Conservation (phyloP, 2,113 vertebrate genomes). For the Macroglossus sobrinus region DNA sequence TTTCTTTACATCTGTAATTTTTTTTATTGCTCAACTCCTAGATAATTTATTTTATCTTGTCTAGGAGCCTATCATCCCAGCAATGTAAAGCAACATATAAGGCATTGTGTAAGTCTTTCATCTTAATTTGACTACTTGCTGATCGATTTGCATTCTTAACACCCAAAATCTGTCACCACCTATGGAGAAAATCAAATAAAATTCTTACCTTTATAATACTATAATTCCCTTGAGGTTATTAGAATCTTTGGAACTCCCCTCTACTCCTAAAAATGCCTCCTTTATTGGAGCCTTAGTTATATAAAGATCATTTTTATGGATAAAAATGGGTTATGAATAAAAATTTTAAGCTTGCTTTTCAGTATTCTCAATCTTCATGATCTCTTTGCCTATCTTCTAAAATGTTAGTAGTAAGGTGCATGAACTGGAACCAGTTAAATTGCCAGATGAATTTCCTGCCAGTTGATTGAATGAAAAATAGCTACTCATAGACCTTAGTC, state of each 20-base stretch:
- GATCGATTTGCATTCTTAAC: not conserved
- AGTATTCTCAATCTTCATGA: not conserved
- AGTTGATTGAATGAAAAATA: not conserved
- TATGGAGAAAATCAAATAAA: not conserved
- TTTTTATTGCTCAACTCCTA: slow-evolving; percentile 7
- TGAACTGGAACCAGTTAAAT: not conserved
- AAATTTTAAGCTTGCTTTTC: not conserved
- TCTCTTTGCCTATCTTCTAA: not conserved
- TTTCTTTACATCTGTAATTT: not conserved
- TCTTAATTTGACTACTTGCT: not conserved
- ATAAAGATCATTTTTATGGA: not conserved
- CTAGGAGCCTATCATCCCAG: not conserved
- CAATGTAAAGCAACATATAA: not conserved
- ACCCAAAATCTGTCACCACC: not conserved
- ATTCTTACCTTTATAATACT: not conserved
- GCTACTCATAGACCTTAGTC: not conserved
- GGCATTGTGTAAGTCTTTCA: not conserved
- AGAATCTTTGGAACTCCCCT: not conserved
- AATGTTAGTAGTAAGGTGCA: not conserved
- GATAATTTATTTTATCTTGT: slow-evolving; percentile 1
- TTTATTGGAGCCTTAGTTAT: not conserved
- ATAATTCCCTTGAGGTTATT: not conserved
- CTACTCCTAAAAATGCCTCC: not conserved
- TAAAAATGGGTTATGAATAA: not conserved
- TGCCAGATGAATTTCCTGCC: not conserved